Evolutionary conservation across 1,140 invertebrate genomes (phyloP), one percentile per base, ranked within the genome.

Genomic region (Notospermus geniculatus): DNA sequence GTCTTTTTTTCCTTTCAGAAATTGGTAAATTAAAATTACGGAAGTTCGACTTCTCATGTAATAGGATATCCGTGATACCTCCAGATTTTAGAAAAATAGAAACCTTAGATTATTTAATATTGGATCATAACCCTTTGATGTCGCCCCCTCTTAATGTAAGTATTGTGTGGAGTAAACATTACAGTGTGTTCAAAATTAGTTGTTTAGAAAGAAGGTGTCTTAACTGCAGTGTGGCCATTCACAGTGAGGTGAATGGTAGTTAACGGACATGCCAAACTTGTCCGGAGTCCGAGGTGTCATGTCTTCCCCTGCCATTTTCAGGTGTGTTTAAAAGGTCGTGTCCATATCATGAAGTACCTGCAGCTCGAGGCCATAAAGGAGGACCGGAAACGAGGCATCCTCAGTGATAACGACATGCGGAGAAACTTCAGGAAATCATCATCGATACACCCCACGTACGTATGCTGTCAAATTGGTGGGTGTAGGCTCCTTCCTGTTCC

Each of bases 321-420:
- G 92, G 83, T 95, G 64, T 96, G 93, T 82, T 90, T 89, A 80
- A 87, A 92, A 76, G 93, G 93, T 63, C 86, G 91, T 74, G 90
- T 92, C 71, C 93, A 96, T 82, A 92, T 97, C 63, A 95, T 95
- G 84, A 96, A 96, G 77, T 95, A 91, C 82, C 83, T 97, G 60
- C 92, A 95, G 76, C 90, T 88, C 72, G 90, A 92, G 83, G 91
- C 92, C 25, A 87, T 87, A 50, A 81, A 84, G 64, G 84, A 86
- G 61, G 84, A 86, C 54, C 65, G 73, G 23, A 75, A 74, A 56
- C 63, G 77, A 41, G 78, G 74, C n/a, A 68, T 80, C 25, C 59
- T 79, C 9, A 72, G 62, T 58, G 76, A 79, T 19, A 63, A 64
- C 4, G 74, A 77, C 43, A 70, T 78, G 70, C 81, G 85, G 73